Percentiles rank a stretch among this genome's conserved stretches.
Conservation (phyloP, 2,113 vertebrate species). For the Alethe diademata region DNA sequence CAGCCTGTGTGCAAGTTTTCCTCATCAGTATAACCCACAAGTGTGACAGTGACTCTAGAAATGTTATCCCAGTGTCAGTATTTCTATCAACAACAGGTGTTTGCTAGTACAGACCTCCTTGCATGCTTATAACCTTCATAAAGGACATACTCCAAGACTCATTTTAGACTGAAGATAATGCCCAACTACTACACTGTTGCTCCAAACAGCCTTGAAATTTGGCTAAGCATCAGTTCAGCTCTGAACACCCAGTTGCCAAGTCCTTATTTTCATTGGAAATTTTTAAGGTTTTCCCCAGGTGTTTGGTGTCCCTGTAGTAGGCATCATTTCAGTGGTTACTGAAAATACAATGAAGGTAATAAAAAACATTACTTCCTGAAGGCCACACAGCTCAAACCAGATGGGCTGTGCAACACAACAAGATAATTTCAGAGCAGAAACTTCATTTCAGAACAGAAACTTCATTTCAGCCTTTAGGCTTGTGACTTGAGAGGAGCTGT, state of each 20-base stretch:
- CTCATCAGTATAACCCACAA: not conserved
- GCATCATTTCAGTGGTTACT: not conserved
- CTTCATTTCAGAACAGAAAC: not conserved
- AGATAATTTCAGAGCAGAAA: not conserved
- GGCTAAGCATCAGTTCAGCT: not conserved
- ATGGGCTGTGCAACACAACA: not conserved
- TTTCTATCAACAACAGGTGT: not conserved
- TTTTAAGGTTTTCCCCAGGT: not conserved
- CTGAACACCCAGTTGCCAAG: not conserved
- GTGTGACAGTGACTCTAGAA: not conserved
- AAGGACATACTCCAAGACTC: not conserved
- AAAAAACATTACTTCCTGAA: not conserved
- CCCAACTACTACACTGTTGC: not conserved
- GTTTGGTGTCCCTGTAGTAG: not conserved
- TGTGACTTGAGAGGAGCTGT: not conserved
- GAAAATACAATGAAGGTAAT: not conserved
- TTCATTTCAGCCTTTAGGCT: not conserved
- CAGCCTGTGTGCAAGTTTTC: not conserved
- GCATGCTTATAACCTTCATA: not conserved
- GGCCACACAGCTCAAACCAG: not conserved
- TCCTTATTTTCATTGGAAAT: not conserved
- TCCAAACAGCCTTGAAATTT: not conserved
- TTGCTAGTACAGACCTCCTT: not conserved
- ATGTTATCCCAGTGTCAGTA: not conserved
- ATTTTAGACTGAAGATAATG: not conserved